A percentile compares a stretch with the other conserved stretches of the same genome.
These are phyloP conservation scores for Branchipolynoe longqiensis DNA, from an alignment of 2,888 invertebrate genomes.

Conservation along the genomic window DNA sequence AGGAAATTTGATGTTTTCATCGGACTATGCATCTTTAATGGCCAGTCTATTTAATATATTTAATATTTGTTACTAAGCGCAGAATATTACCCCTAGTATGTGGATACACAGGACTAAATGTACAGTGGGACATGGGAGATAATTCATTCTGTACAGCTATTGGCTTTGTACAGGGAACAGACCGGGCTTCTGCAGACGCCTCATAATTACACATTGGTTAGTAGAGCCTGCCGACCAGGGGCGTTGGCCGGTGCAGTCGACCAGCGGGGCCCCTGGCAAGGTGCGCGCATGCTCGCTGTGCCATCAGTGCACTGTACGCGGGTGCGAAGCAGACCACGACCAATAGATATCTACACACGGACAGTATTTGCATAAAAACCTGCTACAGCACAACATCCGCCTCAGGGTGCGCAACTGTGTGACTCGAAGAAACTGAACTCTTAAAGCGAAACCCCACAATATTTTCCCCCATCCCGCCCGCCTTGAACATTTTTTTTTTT, in stretches of 20 bases:
- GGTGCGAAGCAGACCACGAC: constrained; percentile 16
- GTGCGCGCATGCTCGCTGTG: not conserved
- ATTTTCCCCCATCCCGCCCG: too few relatives aligned
- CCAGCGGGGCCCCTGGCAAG: constrained; percentile 15
- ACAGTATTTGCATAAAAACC: constrained; percentile 36
- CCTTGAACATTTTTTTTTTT: too few relatives aligned
- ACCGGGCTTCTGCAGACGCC: not conserved
- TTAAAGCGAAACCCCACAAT: too few relatives aligned
- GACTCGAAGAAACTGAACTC: too few relatives aligned
- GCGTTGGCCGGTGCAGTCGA: not conserved
- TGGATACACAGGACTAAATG: constrained; percentile 19
- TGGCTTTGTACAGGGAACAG: constrained; percentile 23
- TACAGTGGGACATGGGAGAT: constrained; percentile 33
- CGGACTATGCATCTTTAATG: not conserved
- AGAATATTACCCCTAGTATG: not conserved
- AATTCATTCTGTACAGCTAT: constrained; percentile 25
- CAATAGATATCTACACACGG: constrained; percentile 21
- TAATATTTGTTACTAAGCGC: too few relatives aligned
- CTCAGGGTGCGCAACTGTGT: too few relatives aligned
- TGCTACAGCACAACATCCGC: constrained; percentile 37
- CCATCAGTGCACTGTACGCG: constrained; percentile 19
- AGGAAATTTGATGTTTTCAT: constrained; percentile 8
- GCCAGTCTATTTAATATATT: too few relatives aligned
- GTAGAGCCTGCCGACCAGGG: not conserved
- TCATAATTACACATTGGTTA: not conserved